Percentiles rank a stretch among this genome's conserved stretches.
Conservation (phyloP, 2,888 invertebrate species). For the Torymus tubicola region DNA sequence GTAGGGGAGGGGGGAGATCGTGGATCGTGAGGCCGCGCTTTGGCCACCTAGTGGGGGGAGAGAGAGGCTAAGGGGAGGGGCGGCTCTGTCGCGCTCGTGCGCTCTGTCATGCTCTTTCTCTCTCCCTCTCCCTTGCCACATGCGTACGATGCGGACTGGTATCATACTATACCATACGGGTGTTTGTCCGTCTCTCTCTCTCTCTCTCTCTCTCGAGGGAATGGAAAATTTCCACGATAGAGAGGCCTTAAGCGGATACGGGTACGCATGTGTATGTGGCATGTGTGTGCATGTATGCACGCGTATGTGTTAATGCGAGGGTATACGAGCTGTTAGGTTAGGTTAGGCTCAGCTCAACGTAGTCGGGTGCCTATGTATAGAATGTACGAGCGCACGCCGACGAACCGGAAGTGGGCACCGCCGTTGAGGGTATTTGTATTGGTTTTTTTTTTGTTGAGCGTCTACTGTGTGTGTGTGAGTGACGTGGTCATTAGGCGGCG, state of each 20-base stretch:
- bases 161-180: too few relatives aligned
- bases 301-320: neutral
- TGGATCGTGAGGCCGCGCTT: constrained; percentile 19
- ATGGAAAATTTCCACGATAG: constrained; percentile 72
- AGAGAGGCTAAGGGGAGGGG: constrained; percentile 55
- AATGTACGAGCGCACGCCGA: neutral
- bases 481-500: constrained; percentile 13
- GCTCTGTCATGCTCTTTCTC: constrained; percentile 39
- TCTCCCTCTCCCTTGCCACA: constrained; percentile 1
- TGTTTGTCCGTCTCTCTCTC: neutral
- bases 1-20: constrained; percentile 8
- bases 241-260: constrained; percentile 62
- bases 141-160: too few relatives aligned
- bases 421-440: constrained; percentile 13
- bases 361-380: constrained; percentile 46
- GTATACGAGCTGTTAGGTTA: constrained; percentile 62
- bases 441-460: neutral
- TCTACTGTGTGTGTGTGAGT: neutral
- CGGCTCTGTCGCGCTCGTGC: constrained; percentile 11
- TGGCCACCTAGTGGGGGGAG: constrained; percentile 46
- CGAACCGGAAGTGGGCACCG: constrained; percentile 48
- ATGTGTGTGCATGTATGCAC: constrained; percentile 13
- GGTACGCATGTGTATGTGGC: constrained; percentile 12
- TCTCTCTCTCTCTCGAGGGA: constrained; percentile 56
- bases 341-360: constrained; percentile 16